Evolutionary conservation across 2,113 vertebrate genomes (phyloP).

Genomic region (Pardalotus punctatus): DNA sequence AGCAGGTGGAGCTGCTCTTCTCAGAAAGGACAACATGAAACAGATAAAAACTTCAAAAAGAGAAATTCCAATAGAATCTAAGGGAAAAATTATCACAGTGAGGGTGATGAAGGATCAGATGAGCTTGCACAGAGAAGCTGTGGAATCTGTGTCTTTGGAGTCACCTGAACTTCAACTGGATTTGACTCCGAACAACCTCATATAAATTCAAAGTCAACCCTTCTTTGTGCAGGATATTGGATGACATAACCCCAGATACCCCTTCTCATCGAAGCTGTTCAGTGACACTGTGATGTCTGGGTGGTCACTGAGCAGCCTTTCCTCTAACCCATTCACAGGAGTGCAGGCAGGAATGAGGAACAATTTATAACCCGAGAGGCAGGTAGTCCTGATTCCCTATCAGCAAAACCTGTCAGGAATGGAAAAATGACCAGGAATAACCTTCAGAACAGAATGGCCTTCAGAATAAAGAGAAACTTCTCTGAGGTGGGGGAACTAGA

Average conservation of each 20-base stretch:
- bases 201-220: not conserved
- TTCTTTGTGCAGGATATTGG: not conserved
- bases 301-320: not conserved
- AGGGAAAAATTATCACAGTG: not conserved
- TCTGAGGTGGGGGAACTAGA: not conserved
- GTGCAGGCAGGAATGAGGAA: not conserved
- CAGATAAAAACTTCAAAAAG: not conserved
- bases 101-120: not conserved
- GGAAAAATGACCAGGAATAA: not conserved
- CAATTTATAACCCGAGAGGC: not conserved
- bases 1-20: not conserved
- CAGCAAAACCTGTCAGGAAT: not conserved
- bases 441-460: not conserved
- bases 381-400: not conserved
- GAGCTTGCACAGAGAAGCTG: not conserved
- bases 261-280: not conserved
- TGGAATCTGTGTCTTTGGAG: not conserved
- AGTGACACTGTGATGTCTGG: rapidly evolving
- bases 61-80: not conserved
- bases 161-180: not conserved
- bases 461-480: not conserved
- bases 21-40: not conserved
- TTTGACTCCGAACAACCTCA: not conserved
- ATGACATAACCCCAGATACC: not conserved
- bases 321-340: not conserved